phyloP scores from a whole-genome alignment of 1,140 invertebrate species.

The Littorina saxatilis region DNA sequence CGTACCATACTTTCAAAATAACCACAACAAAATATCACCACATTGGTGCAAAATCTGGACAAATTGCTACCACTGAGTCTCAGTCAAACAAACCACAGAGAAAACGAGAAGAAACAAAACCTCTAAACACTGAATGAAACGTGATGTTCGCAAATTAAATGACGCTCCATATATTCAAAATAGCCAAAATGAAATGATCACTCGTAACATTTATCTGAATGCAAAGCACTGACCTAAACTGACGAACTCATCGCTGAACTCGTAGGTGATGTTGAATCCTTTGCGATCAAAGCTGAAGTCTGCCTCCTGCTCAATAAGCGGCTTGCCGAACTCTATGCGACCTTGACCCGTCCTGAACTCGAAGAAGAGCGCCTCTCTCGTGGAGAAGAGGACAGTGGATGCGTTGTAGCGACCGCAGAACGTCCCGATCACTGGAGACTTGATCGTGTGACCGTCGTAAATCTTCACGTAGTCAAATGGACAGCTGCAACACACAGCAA shows the following conservation, averaged over 20 bases:
- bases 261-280: constrained; percentile 71
- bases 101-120: no score
- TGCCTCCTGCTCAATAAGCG: constrained; percentile 55
- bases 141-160: no score
- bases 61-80: no score
- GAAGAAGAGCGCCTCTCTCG: constrained; percentile 90
- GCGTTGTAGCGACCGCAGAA: constrained; percentile 97
- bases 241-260: constrained; percentile 66
- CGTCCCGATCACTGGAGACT: constrained; percentile 93
- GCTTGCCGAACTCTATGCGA: constrained; percentile 58
- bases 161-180: no score
- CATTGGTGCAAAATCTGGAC: no score
- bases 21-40: no score
- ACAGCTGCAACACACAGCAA: constrained; percentile 86
- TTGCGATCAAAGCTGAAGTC: constrained; percentile 66
- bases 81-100: no score
- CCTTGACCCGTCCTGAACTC: constrained; percentile 73
- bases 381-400: constrained; percentile 96
- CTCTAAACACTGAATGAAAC: no score
- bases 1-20: no score
- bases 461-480: constrained; percentile 98
- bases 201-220: no score
- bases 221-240: constrained; percentile 66
- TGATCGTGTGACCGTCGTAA: constrained; percentile 92
- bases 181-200: no score